Percentiles rank a stretch among this genome's conserved stretches.
phyloP scores from a whole-genome alignment of 2,113 vertebrate genomes.

The Hymenochirus boettgeri region DNA sequence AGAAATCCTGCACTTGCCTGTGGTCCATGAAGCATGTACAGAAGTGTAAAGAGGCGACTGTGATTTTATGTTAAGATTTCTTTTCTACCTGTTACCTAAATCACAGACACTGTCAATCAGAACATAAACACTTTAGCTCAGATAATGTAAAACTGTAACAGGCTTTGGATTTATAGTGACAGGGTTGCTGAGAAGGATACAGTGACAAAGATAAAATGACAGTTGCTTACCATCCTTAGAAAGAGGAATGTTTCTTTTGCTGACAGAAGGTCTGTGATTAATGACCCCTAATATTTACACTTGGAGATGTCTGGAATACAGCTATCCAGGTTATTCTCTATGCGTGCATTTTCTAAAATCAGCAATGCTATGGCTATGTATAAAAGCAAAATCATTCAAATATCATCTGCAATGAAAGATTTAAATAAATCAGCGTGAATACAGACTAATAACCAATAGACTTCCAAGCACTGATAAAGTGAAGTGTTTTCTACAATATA shows the following conservation, averaged over 20 bases:
- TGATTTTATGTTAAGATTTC: neutral
- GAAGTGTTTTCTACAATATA: too few relatives aligned
- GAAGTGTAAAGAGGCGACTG: neutral
- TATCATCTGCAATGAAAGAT: too few relatives aligned
- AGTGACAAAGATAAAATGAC: conserved; percentile 34
- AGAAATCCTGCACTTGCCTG: too few relatives aligned
- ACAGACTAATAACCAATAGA: too few relatives aligned
- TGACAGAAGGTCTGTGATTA: conserved; percentile 27
- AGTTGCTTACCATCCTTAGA: neutral
- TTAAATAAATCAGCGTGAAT: too few relatives aligned
- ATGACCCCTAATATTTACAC: conserved; percentile 34
- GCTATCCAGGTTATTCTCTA: conserved; percentile 29
- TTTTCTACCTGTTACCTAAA: conserved; percentile 22
- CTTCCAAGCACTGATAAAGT: too few relatives aligned
- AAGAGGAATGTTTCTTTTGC: conserved; percentile 10
- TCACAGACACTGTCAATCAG: conserved; percentile 17
- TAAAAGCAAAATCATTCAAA: too few relatives aligned
- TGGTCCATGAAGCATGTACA: too few relatives aligned
- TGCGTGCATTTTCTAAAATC: too few relatives aligned
- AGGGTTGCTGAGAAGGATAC: conserved; percentile 25
- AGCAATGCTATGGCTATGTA: too few relatives aligned
- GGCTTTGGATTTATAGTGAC: conserved; percentile 5
- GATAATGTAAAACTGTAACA: conserved; percentile 14
- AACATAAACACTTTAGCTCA: conserved; percentile 22
- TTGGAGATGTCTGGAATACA: conserved; percentile 22